Conservation (phyloP, 2,797 vertebrate genomes). For the Cuniculus paca region DNA sequence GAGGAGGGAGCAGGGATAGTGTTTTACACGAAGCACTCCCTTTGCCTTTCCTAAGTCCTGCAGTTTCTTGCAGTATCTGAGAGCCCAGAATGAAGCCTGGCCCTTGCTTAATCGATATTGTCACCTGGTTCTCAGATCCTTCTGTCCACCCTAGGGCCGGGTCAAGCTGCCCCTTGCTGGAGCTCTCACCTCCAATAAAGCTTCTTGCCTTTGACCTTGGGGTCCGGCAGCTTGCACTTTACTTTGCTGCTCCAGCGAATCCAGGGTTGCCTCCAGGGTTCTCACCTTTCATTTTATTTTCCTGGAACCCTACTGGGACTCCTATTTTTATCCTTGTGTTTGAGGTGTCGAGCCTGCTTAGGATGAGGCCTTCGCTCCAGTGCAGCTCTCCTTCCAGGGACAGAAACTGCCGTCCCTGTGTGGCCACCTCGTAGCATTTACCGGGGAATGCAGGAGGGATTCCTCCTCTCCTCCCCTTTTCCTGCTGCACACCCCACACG, state of each 20-base stretch:
- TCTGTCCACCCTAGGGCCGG: constrained; percentile 50
- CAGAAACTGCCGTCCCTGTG: background rate
- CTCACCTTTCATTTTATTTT: constrained; percentile 76
- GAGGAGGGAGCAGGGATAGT: background rate
- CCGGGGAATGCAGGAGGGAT: background rate
- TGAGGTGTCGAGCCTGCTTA: constrained; percentile 56
- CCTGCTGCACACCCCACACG: rapidly evolving
- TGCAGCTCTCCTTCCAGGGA: background rate
- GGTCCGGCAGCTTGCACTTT: background rate
- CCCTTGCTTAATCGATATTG: background rate
- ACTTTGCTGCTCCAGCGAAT: constrained; percentile 57
- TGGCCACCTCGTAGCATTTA: background rate
- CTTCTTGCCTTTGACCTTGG: constrained; percentile 70
- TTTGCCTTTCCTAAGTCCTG: background rate
- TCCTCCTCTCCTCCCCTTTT: background rate
- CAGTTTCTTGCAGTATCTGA: background rate
- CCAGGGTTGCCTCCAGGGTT: constrained; percentile 60
- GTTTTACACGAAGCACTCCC: background rate
- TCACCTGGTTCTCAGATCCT: background rate
- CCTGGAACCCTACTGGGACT: constrained; percentile 43
- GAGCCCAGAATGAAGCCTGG: background rate
- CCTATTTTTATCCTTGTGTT: constrained; percentile 73
- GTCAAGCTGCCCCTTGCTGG: background rate
- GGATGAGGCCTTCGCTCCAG: background rate
- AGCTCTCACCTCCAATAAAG: background rate